A percentile compares a stretch with the other conserved stretches of the same genome.
Evolutionary conservation across 2,797 vertebrate genomes (phyloP).

Genomic region (Chromis chromis): DNA sequence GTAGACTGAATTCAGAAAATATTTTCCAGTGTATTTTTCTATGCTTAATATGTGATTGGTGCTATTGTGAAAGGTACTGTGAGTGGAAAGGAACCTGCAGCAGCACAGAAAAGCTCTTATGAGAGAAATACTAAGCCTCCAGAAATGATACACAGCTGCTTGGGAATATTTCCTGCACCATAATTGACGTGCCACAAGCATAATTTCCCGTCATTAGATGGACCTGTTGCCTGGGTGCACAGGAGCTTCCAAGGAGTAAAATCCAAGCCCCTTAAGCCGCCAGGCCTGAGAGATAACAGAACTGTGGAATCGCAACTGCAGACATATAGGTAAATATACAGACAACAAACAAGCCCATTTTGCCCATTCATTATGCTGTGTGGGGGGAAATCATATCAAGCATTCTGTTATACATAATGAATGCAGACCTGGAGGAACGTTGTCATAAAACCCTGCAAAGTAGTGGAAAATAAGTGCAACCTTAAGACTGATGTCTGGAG

Average conservation of each 20-base stretch:
- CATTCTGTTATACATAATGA: conserved; percentile 59
- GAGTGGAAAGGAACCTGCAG: conserved; percentile 27
- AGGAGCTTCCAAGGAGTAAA: conserved; percentile 56
- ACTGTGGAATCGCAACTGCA: conserved; percentile 43
- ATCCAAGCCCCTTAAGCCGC: conserved; percentile 58
- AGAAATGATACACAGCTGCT: conserved; percentile 61
- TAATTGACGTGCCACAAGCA: conserved; percentile 69
- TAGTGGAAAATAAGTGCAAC: conserved; percentile 38
- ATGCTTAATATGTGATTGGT: conserved; percentile 36
- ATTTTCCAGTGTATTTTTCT: conserved; percentile 29
- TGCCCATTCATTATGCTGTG: conserved; percentile 49
- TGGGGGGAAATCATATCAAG: conserved; percentile 52
- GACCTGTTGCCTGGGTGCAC: conserved; percentile 71
- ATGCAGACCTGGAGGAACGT: conserved; percentile 53
- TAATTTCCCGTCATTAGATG: conserved; percentile 74
- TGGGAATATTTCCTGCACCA: conserved; percentile 48
- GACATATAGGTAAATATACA: conserved; percentile 48
- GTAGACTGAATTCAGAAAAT: conserved; percentile 4
- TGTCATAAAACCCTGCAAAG: conserved; percentile 43
- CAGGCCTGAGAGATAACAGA: conserved; percentile 57
- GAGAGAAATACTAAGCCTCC: conserved; percentile 52
- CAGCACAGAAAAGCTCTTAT: conserved; percentile 36
- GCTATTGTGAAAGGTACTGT: conserved; percentile 31
- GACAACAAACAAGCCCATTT: conserved; percentile 57
- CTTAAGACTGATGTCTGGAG: conserved; percentile 37